Evolutionary conservation across 2,888 invertebrate genomes (phyloP), one percentile per base, ranked within the genome.

Genomic region (Andrena bicolor): DNA sequence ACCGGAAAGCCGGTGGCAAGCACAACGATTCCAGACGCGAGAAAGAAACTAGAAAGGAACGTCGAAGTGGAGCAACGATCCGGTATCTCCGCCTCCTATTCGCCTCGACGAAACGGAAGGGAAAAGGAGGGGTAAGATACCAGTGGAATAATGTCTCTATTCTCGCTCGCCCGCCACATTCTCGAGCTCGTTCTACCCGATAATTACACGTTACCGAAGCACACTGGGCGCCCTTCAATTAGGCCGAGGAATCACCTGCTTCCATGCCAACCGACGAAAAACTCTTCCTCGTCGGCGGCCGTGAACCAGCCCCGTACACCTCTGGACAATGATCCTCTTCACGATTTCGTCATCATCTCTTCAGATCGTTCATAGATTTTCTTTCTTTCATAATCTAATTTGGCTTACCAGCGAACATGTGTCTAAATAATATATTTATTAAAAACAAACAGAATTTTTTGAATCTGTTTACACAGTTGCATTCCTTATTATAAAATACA

Each of bases 151-250:
- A 93, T 92, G 93, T 92, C 93, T 93, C 92, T 92, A 93, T 93
- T 92, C 90, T 91, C 91, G 90, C 91, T 90, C 85, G 85, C 86
- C 90, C 88, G 91, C 87, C 88, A 90, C 90, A 91, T 91, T 92
- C 91, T 90, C 90, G 85, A 87, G 87, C 92, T 90, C 90, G 90
- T 91, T 92, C 91, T 91, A 91, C 88, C 90, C 89, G 91, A 92
- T 93, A 93, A 93, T 93, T 92, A 93, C 90, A 93, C 89, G 91
- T 92, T 92, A 91, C 91, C 90, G 90, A 88, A 90, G 91, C 90
- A 80, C 83, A 90, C 89, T 88, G 88, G 90, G 90, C 88, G 89
- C 90, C 92, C 92, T 92, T 92, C 92, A 92, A 93, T 93, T 92
- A 93, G 90, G 86, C 87, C 89, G 86, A 80, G 88, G 90, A 90